Evolutionary conservation across 1,140 invertebrate genomes (phyloP), one percentile per base, ranked within the genome.

Genomic region (Eupristina koningsbergeri): DNA sequence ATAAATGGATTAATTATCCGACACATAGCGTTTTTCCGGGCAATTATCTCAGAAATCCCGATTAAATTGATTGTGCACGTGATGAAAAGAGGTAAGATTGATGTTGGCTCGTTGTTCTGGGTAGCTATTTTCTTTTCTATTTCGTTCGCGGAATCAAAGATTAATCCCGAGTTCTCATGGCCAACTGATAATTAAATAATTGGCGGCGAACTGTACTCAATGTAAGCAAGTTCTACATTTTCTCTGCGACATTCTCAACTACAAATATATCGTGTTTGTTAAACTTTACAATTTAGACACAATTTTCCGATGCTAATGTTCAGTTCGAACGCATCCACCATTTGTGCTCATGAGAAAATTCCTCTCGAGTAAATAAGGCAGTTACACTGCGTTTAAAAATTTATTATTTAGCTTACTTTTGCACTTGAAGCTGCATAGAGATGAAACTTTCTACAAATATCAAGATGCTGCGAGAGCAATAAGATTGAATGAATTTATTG

Each of bases 401-500:
- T 36, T 64, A 34, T 71, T n/a, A n/a, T 9, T 69, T 22, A 22
- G 64, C 36, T 0, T 17, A 69, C 22, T 22, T 22, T 22, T 34
- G 2, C 22, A 69, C 22, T 69, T 22, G 41, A 13, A 6, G 41
- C 41, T 45, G 41, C 41, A 7, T 45, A 7, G 6, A 11, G 41
- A 26, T 17, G 36, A 69, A 69, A 69, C 67, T 69, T 69, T 69
- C 67, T 69, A 69, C 15, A 36, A 69, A 39, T 69, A 26, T 6
- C 34, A 69, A 63, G 36, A 22, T 13, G 13, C 19, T 39, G 8
- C 5, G 36, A 69, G 36, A 34, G 26, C 22, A 71, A 41, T 22
- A 22, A 26, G 36, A 71, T 71, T n/a, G n/a, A 71, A 71, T 26
- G n/a, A 71, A 71, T 41, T 71, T 71, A 41, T 71, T 26, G 36